phyloP scores from a whole-genome alignment of 2,113 vertebrate species.

The Apaloderma vittatum region DNA sequence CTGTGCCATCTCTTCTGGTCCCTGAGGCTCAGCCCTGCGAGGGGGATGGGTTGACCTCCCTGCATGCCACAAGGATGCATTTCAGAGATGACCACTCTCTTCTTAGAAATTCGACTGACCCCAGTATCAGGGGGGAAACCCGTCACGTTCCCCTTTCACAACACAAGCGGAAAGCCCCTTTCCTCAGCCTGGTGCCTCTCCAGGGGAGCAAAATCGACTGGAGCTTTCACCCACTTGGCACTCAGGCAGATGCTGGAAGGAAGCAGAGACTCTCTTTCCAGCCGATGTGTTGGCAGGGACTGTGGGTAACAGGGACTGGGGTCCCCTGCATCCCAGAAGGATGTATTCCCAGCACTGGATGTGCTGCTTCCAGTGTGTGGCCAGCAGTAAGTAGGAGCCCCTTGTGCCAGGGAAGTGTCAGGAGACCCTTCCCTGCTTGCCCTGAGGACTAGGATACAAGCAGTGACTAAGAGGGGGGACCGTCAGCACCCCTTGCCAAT shows the following conservation, averaged over 20 bases:
- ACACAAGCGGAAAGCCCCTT: background rate
- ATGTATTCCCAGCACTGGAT: background rate
- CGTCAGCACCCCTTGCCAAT: background rate
- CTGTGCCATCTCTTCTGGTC: background rate
- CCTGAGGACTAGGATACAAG: background rate
- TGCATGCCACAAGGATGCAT: background rate
- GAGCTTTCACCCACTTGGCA: slow-evolving; percentile 23
- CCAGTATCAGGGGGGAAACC: background rate
- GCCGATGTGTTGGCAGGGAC: fast-evolving
- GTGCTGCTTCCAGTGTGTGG: fast-evolving
- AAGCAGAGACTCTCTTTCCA: background rate
- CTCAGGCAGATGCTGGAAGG: background rate
- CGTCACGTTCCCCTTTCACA: background rate
- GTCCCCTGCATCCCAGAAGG: background rate
- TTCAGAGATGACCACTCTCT: slow-evolving; percentile 20
- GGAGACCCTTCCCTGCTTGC: fast-evolving
- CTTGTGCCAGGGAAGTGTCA: background rate
- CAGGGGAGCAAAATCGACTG: background rate
- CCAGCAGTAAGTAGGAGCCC: fast-evolving
- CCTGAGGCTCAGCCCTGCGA: fast-evolving
- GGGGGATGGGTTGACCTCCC: background rate
- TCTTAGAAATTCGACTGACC: slow-evolving; percentile 43
- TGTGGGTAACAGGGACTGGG: background rate
- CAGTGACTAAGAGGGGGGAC: background rate
- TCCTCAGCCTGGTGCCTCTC: background rate